Evolutionary conservation across 2,888 invertebrate species (phyloP).

Genomic region (Drosophila rellima): DNA sequence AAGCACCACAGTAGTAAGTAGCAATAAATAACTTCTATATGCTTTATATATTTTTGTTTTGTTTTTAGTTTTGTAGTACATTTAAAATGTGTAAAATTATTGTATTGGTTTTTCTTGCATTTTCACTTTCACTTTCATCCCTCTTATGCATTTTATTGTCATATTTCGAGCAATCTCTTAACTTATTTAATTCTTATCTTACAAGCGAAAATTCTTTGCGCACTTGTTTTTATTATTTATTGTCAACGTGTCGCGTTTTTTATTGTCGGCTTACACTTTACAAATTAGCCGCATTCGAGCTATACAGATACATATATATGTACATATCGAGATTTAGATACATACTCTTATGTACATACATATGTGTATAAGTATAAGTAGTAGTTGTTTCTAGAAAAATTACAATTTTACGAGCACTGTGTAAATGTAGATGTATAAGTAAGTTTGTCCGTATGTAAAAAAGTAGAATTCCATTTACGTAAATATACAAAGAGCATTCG

Average conservation of each 20-base stretch:
- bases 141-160: constrained; percentile 70
- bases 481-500: constrained; percentile 67
- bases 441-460: constrained; percentile 65
- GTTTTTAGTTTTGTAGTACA: constrained; percentile 56
- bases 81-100: constrained; percentile 72
- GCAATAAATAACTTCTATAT: constrained; percentile 67
- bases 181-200: constrained; percentile 50
- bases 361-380: constrained; percentile 30
- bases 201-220: constrained; percentile 55
- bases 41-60: constrained; percentile 22
- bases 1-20: constrained; percentile 79
- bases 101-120: constrained; percentile 47
- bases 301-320: constrained; percentile 13
- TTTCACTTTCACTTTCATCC: constrained; percentile 25
- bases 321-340: constrained; percentile 10
- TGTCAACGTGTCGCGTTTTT: constrained; percentile 70
- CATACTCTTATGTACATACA: constrained; percentile 4
- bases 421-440: constrained; percentile 61
- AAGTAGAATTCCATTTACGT: constrained; percentile 72
- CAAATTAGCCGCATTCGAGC: constrained; percentile 51
- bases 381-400: constrained; percentile 72
- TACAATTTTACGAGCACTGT: constrained; percentile 58
- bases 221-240: constrained; percentile 60
- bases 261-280: constrained; percentile 71
- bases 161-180: constrained; percentile 47